Percentiles rank a stretch among this genome's conserved stretches.
These are phyloP conservation scores for Andrena bicolor DNA, from an alignment of 2,888 invertebrate species.

Conservation along the genomic window DNA sequence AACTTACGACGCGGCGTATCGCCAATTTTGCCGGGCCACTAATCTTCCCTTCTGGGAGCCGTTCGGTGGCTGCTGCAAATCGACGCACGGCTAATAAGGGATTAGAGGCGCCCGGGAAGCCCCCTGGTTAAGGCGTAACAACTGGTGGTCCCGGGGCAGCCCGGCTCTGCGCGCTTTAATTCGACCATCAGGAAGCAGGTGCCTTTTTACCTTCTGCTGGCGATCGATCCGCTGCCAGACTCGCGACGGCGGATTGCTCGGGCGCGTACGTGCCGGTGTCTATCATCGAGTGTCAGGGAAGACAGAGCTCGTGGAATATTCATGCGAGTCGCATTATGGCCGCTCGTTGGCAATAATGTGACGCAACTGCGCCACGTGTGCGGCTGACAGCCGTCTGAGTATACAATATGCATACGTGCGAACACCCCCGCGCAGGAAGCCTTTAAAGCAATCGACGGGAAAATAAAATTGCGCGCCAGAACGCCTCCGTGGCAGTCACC, in stretches of 20 bases:
- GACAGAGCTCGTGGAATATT: conserved; percentile 61
- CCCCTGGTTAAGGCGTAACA: conserved; percentile 1
- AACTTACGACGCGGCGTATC: neutral
- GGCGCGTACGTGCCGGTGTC: conserved; percentile 15
- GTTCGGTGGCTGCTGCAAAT: neutral
- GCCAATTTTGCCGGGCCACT: neutral
- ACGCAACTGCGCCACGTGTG: conserved; percentile 58
- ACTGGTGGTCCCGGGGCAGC: no score
- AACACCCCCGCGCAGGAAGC: neutral
- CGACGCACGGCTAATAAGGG: conserved; percentile 7
- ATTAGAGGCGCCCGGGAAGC: neutral
- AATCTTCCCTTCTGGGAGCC: neutral
- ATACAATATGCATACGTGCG: conserved; percentile 18
- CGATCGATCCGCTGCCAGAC: conserved; percentile 1
- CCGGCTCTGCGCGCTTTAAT: neutral
- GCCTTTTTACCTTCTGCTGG: neutral
- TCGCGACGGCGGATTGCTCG: conserved; percentile 34
- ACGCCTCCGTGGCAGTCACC: no score
- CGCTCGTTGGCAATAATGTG: conserved; percentile 56
- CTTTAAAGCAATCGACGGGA: conserved; percentile 20
- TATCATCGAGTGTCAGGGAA: conserved; percentile 57
- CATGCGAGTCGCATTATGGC: conserved; percentile 59
- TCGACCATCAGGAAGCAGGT: neutral
- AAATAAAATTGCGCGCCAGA: conserved; percentile 14
- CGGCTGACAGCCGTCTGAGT: conserved; percentile 50